These are phyloP conservation scores for Saxidomus purpurata DNA, from an alignment of 1,140 invertebrate species.

Conservation along the genomic window DNA sequence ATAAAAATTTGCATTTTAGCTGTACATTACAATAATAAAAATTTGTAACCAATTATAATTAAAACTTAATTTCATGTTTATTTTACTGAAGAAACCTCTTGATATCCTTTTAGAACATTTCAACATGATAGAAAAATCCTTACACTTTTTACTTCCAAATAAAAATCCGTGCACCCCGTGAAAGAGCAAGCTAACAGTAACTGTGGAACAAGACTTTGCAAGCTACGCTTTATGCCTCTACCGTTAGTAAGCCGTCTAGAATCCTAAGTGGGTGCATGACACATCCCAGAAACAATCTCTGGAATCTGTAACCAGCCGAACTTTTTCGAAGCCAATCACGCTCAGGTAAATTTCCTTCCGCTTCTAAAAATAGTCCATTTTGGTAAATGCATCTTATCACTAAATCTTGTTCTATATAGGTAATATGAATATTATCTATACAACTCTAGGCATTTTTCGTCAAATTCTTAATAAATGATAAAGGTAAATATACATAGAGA, in stretches of 20 bases:
- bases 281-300: conserved; percentile 35
- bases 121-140: background rate
- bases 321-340: conserved; percentile 41
- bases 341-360: conserved; percentile 16
- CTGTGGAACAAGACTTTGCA: background rate
- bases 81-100: too few relatives aligned
- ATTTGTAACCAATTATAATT: too few relatives aligned
- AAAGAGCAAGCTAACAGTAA: background rate
- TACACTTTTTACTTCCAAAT: conserved; percentile 27
- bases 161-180: background rate
- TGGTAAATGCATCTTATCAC: background rate
- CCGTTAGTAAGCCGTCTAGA: background rate
- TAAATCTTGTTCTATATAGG: background rate
- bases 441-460: background rate
- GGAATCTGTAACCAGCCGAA: conserved; percentile 23
- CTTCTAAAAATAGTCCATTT: conserved; percentile 47
- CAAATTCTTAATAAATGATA: too few relatives aligned
- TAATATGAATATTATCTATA: background rate
- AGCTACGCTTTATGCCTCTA: background rate
- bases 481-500: background rate
- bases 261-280: conserved; percentile 22
- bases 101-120: too few relatives aligned
- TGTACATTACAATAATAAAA: too few relatives aligned
- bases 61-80: too few relatives aligned
- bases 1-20: too few relatives aligned